These are phyloP conservation scores for Cataglyphis hispanica DNA, from an alignment of 1,140 invertebrate genomes.

Conservation along the genomic window DNA sequence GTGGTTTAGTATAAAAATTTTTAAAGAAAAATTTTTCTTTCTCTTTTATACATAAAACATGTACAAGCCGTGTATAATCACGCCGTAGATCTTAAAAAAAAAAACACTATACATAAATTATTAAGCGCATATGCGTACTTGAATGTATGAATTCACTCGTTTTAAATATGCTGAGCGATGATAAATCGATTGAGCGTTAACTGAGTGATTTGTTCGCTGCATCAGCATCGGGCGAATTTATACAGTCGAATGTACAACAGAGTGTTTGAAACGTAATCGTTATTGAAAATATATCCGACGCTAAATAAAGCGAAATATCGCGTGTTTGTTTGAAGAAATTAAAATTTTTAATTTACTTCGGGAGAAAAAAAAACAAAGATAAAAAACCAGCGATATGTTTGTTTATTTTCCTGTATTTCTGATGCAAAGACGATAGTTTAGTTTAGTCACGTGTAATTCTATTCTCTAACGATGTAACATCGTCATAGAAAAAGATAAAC, in stretches of 20 bases:
- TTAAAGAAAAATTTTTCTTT: too few relatives aligned
- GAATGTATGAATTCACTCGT: neutral
- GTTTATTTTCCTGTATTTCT: neutral
- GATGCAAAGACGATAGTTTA: neutral
- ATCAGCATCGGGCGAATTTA: conserved; percentile 18
- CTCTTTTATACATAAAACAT: neutral
- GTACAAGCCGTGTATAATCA: neutral
- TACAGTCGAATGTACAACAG: neutral
- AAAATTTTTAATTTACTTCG: conserved; percentile 39
- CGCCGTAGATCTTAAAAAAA: neutral
- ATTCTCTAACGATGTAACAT: neutral
- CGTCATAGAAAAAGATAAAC: neutral
- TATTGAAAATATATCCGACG: conserved; percentile 31
- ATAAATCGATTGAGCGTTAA: conserved; percentile 14
- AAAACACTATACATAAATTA: neutral
- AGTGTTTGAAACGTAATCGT: conserved; percentile 37
- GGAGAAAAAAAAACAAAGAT: neutral
- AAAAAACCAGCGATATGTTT: neutral
- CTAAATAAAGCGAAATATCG: neutral
- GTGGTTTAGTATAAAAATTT: conserved; percentile 18
- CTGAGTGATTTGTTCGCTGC: neutral
- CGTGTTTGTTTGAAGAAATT: neutral
- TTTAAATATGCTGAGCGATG: neutral
- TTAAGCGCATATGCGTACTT: neutral
- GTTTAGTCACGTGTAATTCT: conserved; percentile 38